Conservation (phyloP, 2,888 invertebrate species). For the Tipula lateralis region DNA sequence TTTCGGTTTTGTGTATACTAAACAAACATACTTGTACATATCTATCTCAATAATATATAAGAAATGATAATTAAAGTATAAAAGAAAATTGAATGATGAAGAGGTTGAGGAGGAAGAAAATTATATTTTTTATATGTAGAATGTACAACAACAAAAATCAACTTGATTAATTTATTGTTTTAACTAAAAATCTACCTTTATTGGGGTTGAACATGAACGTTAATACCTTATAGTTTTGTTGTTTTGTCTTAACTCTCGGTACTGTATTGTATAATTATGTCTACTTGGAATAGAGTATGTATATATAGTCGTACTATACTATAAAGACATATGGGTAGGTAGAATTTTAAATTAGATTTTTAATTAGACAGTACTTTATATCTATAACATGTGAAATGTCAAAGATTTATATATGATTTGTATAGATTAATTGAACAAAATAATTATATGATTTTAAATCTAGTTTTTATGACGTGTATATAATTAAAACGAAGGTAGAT, state of each 20-base stretch:
- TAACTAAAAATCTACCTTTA: not conserved
- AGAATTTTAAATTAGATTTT: not conserved
- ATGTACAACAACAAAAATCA: not conserved
- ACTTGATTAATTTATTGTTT: conserved; percentile 24
- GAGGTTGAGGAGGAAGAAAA: not conserved
- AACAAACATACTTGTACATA: not conserved
- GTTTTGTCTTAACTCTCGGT: not conserved
- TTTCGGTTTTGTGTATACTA: not conserved
- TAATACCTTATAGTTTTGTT: not conserved
- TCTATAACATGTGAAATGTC: not conserved
- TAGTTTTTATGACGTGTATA: too few relatives aligned
- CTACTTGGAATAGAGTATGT: not conserved
- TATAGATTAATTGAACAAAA: not conserved
- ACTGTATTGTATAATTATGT: not conserved
- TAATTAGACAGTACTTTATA: not conserved
- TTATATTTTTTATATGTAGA: not conserved
- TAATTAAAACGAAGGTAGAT: too few relatives aligned
- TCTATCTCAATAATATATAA: not conserved
- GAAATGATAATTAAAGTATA: conserved; percentile 19
- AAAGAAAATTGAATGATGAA: conserved; percentile 1
- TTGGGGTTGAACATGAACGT: not conserved
- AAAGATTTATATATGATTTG: not conserved
- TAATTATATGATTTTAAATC: too few relatives aligned
- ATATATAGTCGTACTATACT: not conserved
- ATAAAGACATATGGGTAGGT: too few relatives aligned